These are phyloP conservation scores for Eulemur mongoz DNA, from an alignment of 2,797 vertebrate species.

Conservation along the genomic window DNA sequence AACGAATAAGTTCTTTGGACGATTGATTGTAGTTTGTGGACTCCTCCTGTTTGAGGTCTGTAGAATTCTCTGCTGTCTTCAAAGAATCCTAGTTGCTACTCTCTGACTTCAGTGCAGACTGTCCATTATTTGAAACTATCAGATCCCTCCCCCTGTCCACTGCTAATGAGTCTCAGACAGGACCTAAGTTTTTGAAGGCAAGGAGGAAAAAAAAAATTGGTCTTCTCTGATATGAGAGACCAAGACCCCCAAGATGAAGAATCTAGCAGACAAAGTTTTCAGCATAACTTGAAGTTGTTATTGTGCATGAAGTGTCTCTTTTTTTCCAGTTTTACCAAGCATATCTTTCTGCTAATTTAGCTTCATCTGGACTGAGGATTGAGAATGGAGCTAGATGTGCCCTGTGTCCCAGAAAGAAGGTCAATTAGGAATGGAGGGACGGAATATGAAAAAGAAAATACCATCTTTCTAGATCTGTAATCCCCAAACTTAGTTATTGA, in stretches of 20 bases:
- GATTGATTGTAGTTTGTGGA: background rate
- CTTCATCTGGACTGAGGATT: background rate
- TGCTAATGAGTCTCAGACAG: background rate
- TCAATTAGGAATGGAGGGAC: background rate
- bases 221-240: background rate
- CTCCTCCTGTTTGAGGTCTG: background rate
- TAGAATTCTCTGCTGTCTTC: background rate
- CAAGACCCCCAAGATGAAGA: background rate
- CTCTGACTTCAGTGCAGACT: background rate
- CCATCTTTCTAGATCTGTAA: background rate
- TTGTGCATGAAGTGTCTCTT: background rate
- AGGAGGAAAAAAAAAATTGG: background rate
- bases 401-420: background rate
- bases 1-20: background rate
- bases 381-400: background rate
- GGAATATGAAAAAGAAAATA: background rate
- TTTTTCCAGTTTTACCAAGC: background rate
- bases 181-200: constrained; percentile 12
- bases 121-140: background rate
- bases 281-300: background rate
- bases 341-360: background rate
- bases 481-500: background rate
- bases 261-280: background rate
- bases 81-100: background rate
- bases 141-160: background rate